Evolutionary conservation across 1,140 invertebrate species (phyloP), one percentile per base, ranked within the genome.

Genomic region (Dreissena polymorpha): DNA sequence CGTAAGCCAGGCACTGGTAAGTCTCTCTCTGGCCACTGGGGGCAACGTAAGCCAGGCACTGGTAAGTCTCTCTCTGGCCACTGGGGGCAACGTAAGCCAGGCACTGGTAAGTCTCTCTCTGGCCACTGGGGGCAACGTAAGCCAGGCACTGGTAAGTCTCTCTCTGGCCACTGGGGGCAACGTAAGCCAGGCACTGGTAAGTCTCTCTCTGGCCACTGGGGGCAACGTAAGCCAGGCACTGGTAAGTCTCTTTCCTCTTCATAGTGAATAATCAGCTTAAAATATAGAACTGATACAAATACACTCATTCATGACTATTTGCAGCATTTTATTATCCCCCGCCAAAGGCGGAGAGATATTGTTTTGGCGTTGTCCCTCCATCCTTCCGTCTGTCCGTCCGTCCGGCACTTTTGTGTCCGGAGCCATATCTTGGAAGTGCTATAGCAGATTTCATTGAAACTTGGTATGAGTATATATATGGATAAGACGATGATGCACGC

Each of bases 31-130:
- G 29, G 95, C 95, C 6, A 96, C 96, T 14, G 96, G 96, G 51
- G 90, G 96, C 51, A 96, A 97, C 92, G 96, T 97, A 73, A 96
- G 95, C 88, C 94, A 94, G 90, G 95, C 95, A n/a, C 93, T 96
- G 94, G 94, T 95, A 93, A 90, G 90, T 87, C 27, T 84, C n/a
- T 78, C 25, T 39, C 88, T 96, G 29, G 95, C 95, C 6, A 96
- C 96, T 14, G 96, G 96, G 51, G 90, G 96, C 51, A 96, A 97
- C 92, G 96, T 97, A 73, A 96, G 95, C 88, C 94, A 94, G 90
- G 95, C 95, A n/a, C 93, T 96, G 94, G 94, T 95, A 93, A 90
- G 90, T 87, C 27, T 84, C n/a, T 78, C 25, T 39, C 88, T 96
- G 29, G 95, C 95, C 6, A 96, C 96, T 14, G 96, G 96, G 51